Conservation (phyloP, 1,140 invertebrate genomes). For the Platyscapa corneri region DNA sequence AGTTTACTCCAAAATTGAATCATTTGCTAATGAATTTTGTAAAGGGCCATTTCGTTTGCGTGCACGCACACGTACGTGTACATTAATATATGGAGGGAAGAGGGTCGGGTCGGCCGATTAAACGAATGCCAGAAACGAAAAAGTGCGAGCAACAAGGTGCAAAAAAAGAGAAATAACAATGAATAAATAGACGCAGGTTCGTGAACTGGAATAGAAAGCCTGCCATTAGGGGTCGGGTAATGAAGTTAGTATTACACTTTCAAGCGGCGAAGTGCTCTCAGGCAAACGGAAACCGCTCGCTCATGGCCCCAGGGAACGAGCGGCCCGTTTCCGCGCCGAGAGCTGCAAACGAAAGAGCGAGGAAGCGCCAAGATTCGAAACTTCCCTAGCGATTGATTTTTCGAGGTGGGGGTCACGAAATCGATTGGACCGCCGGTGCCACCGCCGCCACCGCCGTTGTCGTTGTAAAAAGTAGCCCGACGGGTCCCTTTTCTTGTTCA, state of each 20-base stretch:
- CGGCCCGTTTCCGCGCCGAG: no score
- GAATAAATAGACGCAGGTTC: not conserved
- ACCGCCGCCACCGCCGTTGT: no score
- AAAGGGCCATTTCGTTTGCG: no score
- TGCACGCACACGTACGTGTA: no score
- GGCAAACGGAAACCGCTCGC: conserved; percentile 13
- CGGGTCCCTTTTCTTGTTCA: conserved; percentile 47
- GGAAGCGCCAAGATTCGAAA: not conserved
- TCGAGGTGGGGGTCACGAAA: not conserved
- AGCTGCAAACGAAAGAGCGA: not conserved
- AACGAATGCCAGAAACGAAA: not conserved
- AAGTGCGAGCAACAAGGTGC: not conserved
- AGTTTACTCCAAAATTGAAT: no score
- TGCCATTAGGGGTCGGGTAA: conserved; percentile 44
- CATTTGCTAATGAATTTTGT: no score
- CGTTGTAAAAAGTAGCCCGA: no score
- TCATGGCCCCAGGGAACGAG: not conserved
- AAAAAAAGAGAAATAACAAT: not conserved
- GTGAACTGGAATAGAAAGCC: conserved; percentile 8
- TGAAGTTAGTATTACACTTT: conserved; percentile 49
- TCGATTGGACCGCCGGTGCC: not conserved
- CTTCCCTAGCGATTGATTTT: conserved; percentile 18
- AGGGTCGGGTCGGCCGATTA: no score
- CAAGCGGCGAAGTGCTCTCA: conserved; percentile 23
- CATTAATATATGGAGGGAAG: no score